phyloP scores from a whole-genome alignment of 2,888 invertebrate genomes.

The Diplolepis rosae region DNA sequence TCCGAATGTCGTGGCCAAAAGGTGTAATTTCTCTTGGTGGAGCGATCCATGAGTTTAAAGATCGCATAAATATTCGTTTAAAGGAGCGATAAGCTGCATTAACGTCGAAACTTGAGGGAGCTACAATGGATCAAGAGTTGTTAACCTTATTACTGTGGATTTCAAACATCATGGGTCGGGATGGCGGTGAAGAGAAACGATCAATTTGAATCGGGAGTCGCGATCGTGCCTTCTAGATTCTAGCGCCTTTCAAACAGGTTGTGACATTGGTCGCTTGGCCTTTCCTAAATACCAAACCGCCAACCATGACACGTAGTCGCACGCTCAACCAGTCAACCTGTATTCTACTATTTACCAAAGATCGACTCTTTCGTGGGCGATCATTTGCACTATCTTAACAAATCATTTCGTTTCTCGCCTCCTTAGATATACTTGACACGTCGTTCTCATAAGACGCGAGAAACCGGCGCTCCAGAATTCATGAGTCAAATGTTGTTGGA shows the following conservation, averaged over 20 bases:
- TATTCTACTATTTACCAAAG: conserved; percentile 52
- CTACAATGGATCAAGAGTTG: conserved; percentile 24
- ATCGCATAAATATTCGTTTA: conserved; percentile 17
- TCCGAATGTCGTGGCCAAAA: conserved; percentile 24
- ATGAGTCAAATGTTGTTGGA: neutral
- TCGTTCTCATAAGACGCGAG: no score
- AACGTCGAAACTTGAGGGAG: neutral
- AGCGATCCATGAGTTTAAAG: conserved; percentile 10
- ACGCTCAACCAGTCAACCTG: conserved; percentile 51
- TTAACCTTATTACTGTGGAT: conserved; percentile 43
- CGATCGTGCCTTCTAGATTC: conserved; percentile 58
- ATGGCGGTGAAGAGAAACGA: conserved; percentile 42
- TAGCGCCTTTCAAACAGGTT: conserved; percentile 72
- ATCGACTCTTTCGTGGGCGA: conserved; percentile 53
- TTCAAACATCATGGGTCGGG: conserved; percentile 33
- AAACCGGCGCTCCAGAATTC: neutral
- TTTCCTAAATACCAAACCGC: conserved; percentile 73
- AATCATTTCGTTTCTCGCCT: conserved; percentile 41
- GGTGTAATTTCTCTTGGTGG: neutral
- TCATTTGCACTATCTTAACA: conserved; percentile 54
- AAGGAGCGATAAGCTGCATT: conserved; percentile 12
- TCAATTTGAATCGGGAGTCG: conserved; percentile 43
- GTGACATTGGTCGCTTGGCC: conserved; percentile 73
- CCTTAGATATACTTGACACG: no score
- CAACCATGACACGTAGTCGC: conserved; percentile 68